These are phyloP conservation scores for Exephanes ischioxanthus DNA, from an alignment of 2,888 invertebrate genomes.

Conservation along the genomic window DNA sequence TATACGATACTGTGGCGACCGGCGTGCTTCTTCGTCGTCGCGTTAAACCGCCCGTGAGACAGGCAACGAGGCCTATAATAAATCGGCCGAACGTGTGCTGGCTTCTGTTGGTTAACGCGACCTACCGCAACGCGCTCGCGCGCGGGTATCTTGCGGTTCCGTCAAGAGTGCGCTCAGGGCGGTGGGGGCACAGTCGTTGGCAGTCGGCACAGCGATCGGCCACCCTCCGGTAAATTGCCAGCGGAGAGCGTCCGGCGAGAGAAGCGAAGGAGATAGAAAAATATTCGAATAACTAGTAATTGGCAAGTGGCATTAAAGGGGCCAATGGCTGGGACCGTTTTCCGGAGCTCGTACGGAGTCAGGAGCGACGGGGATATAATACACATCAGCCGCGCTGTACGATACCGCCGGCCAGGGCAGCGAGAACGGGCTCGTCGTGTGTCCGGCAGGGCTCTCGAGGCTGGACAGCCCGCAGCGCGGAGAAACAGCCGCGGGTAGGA, in stretches of 20 bases:
- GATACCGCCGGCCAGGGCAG: background rate
- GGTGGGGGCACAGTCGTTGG: background rate
- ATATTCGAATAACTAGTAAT: background rate
- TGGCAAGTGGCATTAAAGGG: background rate
- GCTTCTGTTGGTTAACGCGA: constrained; percentile 73
- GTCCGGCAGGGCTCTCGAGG: background rate
- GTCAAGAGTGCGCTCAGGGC: constrained; percentile 53
- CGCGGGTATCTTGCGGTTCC: constrained; percentile 59
- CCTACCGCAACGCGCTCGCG: constrained; percentile 82
- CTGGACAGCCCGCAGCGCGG: background rate
- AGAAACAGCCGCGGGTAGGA: constrained; percentile 50
- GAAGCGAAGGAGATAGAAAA: constrained; percentile 63
- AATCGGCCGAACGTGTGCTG: constrained; percentile 75
- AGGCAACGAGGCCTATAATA: constrained; percentile 73
- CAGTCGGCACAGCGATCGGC: background rate
- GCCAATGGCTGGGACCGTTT: background rate
- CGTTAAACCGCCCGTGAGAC: constrained; percentile 42
- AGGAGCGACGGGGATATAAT: background rate
- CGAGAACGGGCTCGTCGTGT: constrained; percentile 26
- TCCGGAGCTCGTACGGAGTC: background rate
- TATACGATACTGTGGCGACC: background rate
- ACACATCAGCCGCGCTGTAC: background rate
- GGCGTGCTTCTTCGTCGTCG: constrained; percentile 48
- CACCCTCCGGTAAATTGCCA: background rate
- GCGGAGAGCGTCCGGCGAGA: constrained; percentile 53